Evolutionary conservation across 2,113 vertebrate genomes (phyloP).

Genomic region (Plecotus auritus): DNA sequence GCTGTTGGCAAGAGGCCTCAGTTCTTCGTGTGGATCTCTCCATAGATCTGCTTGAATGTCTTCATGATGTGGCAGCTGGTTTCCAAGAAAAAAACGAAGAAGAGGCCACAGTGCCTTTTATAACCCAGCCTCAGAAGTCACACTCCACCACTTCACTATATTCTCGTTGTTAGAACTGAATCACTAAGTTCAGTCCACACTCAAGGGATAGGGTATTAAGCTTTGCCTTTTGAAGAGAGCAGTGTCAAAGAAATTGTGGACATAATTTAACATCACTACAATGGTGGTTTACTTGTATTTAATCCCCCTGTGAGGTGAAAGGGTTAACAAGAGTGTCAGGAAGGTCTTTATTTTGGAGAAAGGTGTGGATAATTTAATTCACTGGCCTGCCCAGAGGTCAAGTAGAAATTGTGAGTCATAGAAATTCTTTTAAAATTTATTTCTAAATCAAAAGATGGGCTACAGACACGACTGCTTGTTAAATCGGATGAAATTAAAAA

Average conservation of each 20-base stretch:
- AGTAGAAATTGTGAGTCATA: conserved; percentile 45
- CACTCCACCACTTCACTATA: neutral
- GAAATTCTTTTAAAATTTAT: conserved; percentile 64
- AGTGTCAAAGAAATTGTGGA: neutral
- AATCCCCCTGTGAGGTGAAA: neutral
- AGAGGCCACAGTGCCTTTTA: neutral
- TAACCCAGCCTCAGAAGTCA: neutral
- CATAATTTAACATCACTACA: neutral
- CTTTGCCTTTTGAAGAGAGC: neutral
- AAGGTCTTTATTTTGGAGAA: conserved; percentile 16
- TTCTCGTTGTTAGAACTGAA: neutral
- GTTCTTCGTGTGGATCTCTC: neutral
- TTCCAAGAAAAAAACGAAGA: neutral
- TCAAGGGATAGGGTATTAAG: neutral
- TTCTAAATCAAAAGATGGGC: conserved; percentile 68
- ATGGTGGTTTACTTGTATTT: neutral
- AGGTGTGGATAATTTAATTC: conserved; percentile 16
- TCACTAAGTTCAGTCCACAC: neutral
- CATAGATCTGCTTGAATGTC: neutral
- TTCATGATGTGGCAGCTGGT: neutral
- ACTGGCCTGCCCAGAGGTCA: neutral
- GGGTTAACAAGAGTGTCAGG: conserved; percentile 21
- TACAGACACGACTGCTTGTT: conserved; percentile 66
- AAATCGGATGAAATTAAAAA: conserved; percentile 70
- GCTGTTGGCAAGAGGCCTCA: neutral